These are phyloP conservation scores for Cheumatopsyche charites DNA, from an alignment of 1,140 invertebrate species.

Conservation along the genomic window DNA sequence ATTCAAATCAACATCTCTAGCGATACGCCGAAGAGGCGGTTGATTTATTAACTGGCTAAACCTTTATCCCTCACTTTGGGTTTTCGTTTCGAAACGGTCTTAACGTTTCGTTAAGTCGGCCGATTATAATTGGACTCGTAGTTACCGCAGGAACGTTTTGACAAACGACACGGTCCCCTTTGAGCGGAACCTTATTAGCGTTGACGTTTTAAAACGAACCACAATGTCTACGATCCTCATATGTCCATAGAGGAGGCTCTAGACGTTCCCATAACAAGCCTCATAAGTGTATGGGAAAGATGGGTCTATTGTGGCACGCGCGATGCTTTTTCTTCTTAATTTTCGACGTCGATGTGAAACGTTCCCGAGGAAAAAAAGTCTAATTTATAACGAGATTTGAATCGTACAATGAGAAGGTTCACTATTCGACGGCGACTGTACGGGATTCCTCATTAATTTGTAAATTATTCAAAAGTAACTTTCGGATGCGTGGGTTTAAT, in stretches of 20 bases:
- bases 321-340: neutral
- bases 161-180: conserved; percentile 30
- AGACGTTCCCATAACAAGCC: conserved; percentile 21
- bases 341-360: neutral
- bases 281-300: no score
- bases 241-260: conserved; percentile 5
- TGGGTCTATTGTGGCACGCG: neutral
- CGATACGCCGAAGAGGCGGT: neutral
- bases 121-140: conserved; percentile 28
- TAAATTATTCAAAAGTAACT: conserved; percentile 26
- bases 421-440: neutral
- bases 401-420: neutral
- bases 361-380: neutral
- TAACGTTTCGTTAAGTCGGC: conserved; percentile 19
- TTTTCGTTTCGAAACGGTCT: neutral
- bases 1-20: conserved; percentile 14
- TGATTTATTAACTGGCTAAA: conserved; percentile 12
- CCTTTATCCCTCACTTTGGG: neutral
- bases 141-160: conserved; percentile 30
- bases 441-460: conserved; percentile 24
- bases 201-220: conserved; percentile 13
- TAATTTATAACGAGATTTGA: neutral
- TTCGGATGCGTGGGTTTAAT: conserved; percentile 27
- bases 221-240: neutral
- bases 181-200: conserved; percentile 31